These are phyloP conservation scores for Elysia crispata DNA, from an alignment of 2,888 invertebrate genomes.

Conservation along the genomic window DNA sequence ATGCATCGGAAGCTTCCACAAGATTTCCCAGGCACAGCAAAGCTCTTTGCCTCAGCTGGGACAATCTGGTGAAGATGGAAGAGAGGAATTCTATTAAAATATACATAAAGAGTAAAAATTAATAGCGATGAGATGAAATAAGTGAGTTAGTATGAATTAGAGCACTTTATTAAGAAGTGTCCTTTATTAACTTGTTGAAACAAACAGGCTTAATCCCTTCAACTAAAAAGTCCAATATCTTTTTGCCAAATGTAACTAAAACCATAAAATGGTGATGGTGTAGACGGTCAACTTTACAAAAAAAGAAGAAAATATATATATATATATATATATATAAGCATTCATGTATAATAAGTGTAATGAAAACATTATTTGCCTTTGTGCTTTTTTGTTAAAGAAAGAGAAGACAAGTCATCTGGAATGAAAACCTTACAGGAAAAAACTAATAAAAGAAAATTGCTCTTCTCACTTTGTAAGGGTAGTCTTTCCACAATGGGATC, in stretches of 20 bases:
- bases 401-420: background rate
- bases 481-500: constrained; percentile 20
- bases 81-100: background rate
- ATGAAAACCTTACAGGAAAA: background rate
- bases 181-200: no score
- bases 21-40: constrained; percentile 43
- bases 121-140: no score
- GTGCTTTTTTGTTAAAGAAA: background rate
- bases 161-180: no score
- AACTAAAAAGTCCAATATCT: no score
- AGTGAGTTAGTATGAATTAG: no score
- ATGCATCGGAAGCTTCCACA: constrained; percentile 30
- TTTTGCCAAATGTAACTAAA: no score
- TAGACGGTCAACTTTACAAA: no score
- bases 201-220: no score
- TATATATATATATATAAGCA: no score
- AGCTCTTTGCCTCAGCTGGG: constrained; percentile 40
- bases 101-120: background rate
- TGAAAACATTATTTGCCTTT: no score
- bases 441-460: background rate
- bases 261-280: no score
- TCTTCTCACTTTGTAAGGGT: constrained; percentile 37
- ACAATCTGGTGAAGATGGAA: constrained; percentile 11
- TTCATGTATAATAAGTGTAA: no score
- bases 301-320: background rate